Base-by-base conservation (phyloP, 2,113 vertebrate species). In the Pseudopodoces humilis region DNA sequence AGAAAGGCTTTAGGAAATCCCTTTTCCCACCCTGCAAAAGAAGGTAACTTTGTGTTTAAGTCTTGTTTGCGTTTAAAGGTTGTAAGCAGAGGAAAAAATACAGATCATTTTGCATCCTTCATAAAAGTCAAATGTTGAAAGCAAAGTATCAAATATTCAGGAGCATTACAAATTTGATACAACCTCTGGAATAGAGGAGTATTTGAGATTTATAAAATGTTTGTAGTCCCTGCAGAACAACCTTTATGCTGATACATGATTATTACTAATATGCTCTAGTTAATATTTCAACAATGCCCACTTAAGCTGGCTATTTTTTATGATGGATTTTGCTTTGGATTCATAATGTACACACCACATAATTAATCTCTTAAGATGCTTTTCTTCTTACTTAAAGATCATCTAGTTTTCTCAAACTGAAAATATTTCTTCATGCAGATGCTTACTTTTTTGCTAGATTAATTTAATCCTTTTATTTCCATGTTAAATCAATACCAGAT, bases 1-100 rank as follows among this genome's bases (percentile, higher is more conserved):
- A 94, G 84, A 88, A 92, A 93, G 56, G 55, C 64, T 20, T 88
- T 86, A 95, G 90, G 83, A 97, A 96, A 94, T 95, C 76, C 52
- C 69, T 95, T 93, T 95, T 39, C 52, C 83, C 72, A 63, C 88
- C 69, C 92, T 94, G 56, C 37, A 74, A 30, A 96, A 84, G 79
- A 63, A 80, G 82, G 86, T 85, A 77, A 55, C 55, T 87, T 90
- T 83, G 47, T 60, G 31, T 63, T 18, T 47, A 81, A 55, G 8
- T 83, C 30, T 44, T 28, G 24, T 70, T 86, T 77, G 46, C 4
- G 2, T 69, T 90, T 80, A 76, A 83, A 74, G 63, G 33, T 10
- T 77, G 33, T 24, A 90, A 49, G 16, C 44, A 84, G 27, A 76
- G 30, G 27, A 13, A 59, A 67, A 92, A 55, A 30, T 52, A 44